These are phyloP conservation scores for Psophia crepitans DNA, from an alignment of 2,113 vertebrate genomes.

Conservation along the genomic window DNA sequence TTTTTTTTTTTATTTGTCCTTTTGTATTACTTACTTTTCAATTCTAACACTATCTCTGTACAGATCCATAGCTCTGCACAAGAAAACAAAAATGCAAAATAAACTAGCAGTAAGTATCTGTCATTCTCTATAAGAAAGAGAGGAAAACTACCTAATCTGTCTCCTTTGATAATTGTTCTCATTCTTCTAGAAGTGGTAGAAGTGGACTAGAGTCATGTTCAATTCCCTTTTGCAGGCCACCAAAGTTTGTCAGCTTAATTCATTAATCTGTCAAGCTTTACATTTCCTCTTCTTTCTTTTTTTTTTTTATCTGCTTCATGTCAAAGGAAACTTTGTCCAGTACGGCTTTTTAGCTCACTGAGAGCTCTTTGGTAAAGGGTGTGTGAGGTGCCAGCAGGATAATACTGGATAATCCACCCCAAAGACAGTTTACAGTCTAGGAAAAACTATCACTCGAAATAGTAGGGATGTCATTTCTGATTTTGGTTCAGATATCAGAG, in stretches of 20 bases:
- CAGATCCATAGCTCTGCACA: neutral
- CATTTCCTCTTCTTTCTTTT: neutral
- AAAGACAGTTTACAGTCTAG: neutral
- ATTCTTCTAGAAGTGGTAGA: neutral
- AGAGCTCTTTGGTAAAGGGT: neutral
- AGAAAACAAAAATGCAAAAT: neutral
- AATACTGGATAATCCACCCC: neutral
- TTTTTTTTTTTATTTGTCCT: neutral
- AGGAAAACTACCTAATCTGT: neutral
- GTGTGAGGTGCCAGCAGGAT: neutral
- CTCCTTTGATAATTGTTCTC: neutral
- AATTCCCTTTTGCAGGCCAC: neutral
- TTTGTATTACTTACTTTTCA: neutral
- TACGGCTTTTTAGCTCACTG: neutral
- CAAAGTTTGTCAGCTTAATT: neutral
- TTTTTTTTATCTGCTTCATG: neutral
- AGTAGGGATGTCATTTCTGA: neutral
- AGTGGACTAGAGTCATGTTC: neutral
- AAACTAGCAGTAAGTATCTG: neutral
- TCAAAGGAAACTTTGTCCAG: neutral
- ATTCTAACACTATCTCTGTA: neutral
- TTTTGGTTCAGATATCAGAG: neutral
- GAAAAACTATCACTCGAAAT: neutral
- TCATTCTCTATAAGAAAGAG: neutral
- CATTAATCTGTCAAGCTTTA: neutral